Percentiles rank a stretch among this genome's conserved stretches.
Evolutionary conservation across 2,888 invertebrate species (phyloP).

Genomic region (Strigamia transsilvanica): DNA sequence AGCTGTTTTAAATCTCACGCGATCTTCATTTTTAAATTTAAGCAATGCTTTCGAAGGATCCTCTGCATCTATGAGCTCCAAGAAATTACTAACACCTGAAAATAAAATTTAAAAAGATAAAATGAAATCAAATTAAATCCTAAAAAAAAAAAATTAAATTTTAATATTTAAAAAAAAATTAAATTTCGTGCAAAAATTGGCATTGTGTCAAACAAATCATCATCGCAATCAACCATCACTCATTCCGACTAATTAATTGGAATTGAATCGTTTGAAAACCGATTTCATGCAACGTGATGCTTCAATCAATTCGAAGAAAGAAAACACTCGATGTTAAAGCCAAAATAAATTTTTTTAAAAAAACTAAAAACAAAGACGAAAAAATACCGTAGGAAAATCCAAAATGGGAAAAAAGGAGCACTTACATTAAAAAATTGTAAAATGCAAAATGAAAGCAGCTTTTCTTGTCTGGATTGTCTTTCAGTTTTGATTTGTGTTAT

Average conservation of each 20-base stretch:
- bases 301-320: neutral
- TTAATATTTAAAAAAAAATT: neutral
- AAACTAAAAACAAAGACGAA: neutral
- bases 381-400: neutral
- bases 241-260: constrained; percentile 14
- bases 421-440: constrained; percentile 40
- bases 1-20: constrained; percentile 81
- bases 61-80: constrained; percentile 9
- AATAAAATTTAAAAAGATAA: neutral
- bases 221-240: neutral
- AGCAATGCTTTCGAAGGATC: constrained; percentile 70
- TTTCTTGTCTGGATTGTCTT: constrained; percentile 3
- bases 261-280: constrained; percentile 1
- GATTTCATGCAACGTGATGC: constrained; percentile 11
- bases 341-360: neutral
- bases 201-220: neutral
- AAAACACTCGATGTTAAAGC: neutral
- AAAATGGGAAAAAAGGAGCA: neutral
- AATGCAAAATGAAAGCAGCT: neutral
- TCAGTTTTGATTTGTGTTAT: constrained; percentile 39
- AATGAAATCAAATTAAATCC: neutral
- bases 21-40: constrained; percentile 83
- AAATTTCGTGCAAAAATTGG: no score
- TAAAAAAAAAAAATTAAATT: neutral
- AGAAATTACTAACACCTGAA: constrained; percentile 45